Evolutionary conservation across 2,113 vertebrate species (phyloP), one percentile per base, ranked within the genome.

Genomic region (Rhinoderma darwinii): DNA sequence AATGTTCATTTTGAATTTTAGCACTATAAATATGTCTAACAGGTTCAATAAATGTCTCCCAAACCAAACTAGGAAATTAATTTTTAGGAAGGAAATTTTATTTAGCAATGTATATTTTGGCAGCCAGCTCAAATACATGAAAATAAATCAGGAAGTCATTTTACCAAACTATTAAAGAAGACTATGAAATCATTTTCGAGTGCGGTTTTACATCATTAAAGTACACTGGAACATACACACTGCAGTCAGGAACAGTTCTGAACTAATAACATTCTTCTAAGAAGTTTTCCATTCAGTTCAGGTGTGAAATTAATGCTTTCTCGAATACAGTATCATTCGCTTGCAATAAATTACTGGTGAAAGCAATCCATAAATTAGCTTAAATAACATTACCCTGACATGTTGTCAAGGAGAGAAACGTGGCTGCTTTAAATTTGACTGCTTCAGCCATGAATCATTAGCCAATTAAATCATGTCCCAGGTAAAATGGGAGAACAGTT

Each of bases 21-120:
- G 84, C 30, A 50, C 83, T 72, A 77, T 82, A 68, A 76, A 63
- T 76, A 66, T 83, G 72, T 86, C 80, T 88, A 32, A 63, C 54
- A 73, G 84, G 43, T 84, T 41, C 35, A 75, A 82, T 83, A 86
- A 90, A 79, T 56, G 9, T 88, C 88, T 89, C 78, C 41, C 66
- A 86, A 83, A 86, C 84, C 85, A 84, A 89, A 85, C 78, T 27
- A 77, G 59, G 30, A 78, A 80, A 77, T 77, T 88, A 88, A 76
- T 25, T 84, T 87, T 89, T 54, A 88, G 84, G 84, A 90, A 89
- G 86, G 25, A 88, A 41, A 82, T 82, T 66, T 88, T 88, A 80
- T 80, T 84, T 59, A 73, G 18, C 47, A 74, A 56, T 39, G 72
- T 88, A 54, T 86, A n/a, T 32, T 20, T 61, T 81, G 20, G 30